phyloP scores from a whole-genome alignment of 2,797 vertebrate genomes.

The Anabas testudineus region DNA sequence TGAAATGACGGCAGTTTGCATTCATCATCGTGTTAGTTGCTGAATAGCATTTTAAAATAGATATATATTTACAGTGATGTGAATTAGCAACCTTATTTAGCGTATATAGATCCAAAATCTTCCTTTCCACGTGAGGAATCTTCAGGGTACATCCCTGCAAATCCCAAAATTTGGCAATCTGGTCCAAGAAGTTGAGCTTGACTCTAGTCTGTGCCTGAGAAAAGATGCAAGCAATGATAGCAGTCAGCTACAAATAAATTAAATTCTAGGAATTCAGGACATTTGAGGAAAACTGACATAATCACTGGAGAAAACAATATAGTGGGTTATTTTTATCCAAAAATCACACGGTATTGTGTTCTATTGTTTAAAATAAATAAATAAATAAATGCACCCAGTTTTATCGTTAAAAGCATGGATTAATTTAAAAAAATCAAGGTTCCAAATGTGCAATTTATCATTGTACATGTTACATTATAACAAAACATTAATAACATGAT shows the following conservation, averaged over 20 bases:
- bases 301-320: neutral
- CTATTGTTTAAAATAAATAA: slow-evolving; percentile 1
- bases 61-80: neutral
- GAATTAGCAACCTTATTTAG: slow-evolving; percentile 89
- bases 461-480: slow-evolving; percentile 4
- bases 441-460: neutral
- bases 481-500: neutral
- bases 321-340: neutral
- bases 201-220: slow-evolving; percentile 95
- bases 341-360: neutral
- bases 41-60: neutral
- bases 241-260: neutral
- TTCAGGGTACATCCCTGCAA: slow-evolving; percentile 95
- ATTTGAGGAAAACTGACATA: neutral
- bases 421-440: neutral
- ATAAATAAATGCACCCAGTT: neutral
- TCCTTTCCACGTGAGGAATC: slow-evolving; percentile 97
- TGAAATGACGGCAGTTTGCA: slow-evolving; percentile 57
- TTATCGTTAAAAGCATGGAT: neutral
- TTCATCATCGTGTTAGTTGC: neutral
- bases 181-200: slow-evolving; percentile 97
- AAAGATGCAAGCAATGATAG: slow-evolving; percentile 5
- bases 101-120: slow-evolving; percentile 95
- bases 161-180: slow-evolving; percentile 99
- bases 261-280: neutral